Conservation (phyloP, 2,113 vertebrate species). For the Neotragus pygmaeus region DNA sequence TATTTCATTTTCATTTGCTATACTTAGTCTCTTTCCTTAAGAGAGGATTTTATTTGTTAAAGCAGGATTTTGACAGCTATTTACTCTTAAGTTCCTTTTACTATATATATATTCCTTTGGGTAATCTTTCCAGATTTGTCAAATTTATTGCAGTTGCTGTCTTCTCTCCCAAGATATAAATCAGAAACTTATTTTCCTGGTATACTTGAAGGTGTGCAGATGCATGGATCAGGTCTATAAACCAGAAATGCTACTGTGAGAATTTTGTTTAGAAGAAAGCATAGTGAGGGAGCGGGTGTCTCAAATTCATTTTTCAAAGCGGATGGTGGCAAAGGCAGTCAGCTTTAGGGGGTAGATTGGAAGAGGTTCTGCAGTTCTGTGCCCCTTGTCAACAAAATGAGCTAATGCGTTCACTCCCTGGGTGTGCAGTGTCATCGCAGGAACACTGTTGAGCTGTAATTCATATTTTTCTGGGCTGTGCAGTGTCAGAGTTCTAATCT, state of each 20-base stretch:
- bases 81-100: not conserved
- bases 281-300: not conserved
- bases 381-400: not conserved
- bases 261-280: not conserved
- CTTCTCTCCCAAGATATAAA: not conserved
- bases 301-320: not conserved
- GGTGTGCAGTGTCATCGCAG: not conserved
- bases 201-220: not conserved
- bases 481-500: not conserved
- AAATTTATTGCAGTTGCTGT: not conserved
- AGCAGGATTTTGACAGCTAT: not conserved
- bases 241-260: not conserved
- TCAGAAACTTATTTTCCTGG: not conserved
- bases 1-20: not conserved
- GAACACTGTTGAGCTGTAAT: not conserved
- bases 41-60: not conserved
- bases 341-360: not conserved
- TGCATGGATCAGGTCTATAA: not conserved
- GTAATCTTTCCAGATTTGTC: not conserved
- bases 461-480: not conserved
- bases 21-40: not conserved
- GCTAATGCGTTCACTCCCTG: not conserved
- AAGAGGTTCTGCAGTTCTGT: not conserved
- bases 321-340: not conserved
- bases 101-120: not conserved